Evolutionary conservation across 2,113 vertebrate genomes (phyloP).

Genomic region (Physeter macrocephalus): DNA sequence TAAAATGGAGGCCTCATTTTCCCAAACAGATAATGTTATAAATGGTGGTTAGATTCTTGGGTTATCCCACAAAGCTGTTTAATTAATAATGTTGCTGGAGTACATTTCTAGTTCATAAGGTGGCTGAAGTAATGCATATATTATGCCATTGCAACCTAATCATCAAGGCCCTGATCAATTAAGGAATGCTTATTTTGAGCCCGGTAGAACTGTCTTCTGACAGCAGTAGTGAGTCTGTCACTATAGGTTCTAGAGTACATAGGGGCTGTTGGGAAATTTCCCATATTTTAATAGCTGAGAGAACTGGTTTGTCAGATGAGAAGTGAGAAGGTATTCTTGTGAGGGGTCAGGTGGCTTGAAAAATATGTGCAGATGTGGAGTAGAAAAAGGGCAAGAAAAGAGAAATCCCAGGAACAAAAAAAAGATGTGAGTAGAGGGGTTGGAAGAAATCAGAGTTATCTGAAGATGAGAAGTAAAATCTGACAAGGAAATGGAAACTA

Average conservation of each 20-base stretch:
- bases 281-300: background rate
- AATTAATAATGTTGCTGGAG: background rate
- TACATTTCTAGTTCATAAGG: background rate
- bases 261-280: background rate
- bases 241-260: background rate
- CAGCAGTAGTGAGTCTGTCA: background rate
- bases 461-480: background rate
- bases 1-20: background rate
- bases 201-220: background rate
- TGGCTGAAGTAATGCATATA: background rate
- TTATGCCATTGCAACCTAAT: background rate
- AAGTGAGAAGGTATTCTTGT: background rate
- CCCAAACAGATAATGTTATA: background rate
- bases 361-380: background rate
- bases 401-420: background rate
- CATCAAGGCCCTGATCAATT: background rate
- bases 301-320: background rate
- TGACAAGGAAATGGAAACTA: background rate
- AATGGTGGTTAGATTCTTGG: background rate
- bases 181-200: constrained; percentile 7
- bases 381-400: background rate
- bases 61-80: background rate
- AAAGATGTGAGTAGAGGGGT: background rate
- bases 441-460: background rate
- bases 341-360: background rate